These are phyloP conservation scores for Pelmatolapia mariae DNA, from an alignment of 2,113 vertebrate genomes.

Conservation along the genomic window DNA sequence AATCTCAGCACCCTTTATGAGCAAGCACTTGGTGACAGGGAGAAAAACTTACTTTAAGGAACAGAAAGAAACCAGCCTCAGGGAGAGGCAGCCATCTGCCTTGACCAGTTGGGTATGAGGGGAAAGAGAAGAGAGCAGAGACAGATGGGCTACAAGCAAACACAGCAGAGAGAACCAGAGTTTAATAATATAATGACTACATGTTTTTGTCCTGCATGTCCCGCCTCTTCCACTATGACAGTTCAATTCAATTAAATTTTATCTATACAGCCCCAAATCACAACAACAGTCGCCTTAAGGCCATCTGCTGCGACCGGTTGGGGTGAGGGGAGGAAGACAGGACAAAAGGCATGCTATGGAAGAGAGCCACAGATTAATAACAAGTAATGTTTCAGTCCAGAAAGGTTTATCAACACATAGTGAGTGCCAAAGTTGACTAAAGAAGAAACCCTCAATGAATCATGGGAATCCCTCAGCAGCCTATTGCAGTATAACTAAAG, in stretches of 20 bases:
- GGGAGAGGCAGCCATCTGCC: background rate
- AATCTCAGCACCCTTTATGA: background rate
- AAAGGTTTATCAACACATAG: background rate
- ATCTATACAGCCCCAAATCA: too few relatives aligned
- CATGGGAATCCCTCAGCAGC: background rate
- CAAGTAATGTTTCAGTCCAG: background rate
- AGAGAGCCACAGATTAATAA: background rate
- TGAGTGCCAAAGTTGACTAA: fast-evolving
- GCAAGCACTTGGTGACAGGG: fast-evolving
- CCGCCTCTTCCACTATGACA: background rate
- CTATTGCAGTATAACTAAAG: background rate
- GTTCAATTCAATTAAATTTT: background rate
- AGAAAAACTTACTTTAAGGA: background rate
- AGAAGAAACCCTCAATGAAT: background rate
- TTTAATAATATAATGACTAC: fast-evolving
- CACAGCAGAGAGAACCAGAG: background rate
- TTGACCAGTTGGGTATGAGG: background rate
- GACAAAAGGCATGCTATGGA: fast-evolving
- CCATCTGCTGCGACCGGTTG: background rate
- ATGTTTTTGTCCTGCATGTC: background rate
- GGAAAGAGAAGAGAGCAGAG: background rate
- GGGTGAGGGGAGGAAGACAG: background rate
- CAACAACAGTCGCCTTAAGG: background rate
- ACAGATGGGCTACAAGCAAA: fast-evolving
- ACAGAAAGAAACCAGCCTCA: background rate